A percentile compares a stretch with the other conserved stretches of the same genome.
phyloP scores from a whole-genome alignment of 2,797 vertebrate species.

The Girardinus metallicus region DNA sequence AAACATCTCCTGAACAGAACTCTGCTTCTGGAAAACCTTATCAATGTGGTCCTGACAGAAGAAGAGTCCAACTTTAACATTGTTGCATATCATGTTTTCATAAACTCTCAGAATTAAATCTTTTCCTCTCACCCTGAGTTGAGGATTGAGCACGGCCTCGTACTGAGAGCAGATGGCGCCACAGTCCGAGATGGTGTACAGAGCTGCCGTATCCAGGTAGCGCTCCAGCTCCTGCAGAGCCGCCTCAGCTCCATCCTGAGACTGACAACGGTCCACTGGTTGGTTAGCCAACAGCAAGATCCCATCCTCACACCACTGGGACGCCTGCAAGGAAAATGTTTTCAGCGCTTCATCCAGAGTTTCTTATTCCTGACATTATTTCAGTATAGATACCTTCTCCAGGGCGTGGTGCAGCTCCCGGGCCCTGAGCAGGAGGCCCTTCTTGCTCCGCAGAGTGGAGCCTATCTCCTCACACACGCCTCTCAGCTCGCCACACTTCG shows the following conservation, averaged over 20 bases:
- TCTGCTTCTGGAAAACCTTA: constrained; percentile 93
- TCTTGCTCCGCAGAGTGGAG: constrained; percentile 76
- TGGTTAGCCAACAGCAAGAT: constrained; percentile 94
- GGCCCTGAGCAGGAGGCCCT: constrained; percentile 83
- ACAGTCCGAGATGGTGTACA: constrained; percentile 85
- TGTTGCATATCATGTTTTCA: neutral
- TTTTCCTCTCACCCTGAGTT: constrained; percentile 84
- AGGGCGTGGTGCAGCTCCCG: constrained; percentile 89
- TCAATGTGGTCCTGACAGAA: constrained; percentile 88
- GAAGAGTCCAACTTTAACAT: neutral
- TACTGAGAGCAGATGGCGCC: constrained; percentile 87
- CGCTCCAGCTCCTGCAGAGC: constrained; percentile 94
- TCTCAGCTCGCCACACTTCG: constrained; percentile 91
- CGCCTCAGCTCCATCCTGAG: constrained; percentile 95
- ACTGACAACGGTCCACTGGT: constrained; percentile 95
- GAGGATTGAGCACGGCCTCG: constrained; percentile 85
- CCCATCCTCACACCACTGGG: constrained; percentile 92
- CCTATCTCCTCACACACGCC: constrained; percentile 81
- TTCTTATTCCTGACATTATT: too few relatives aligned
- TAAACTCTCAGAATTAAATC: neutral
- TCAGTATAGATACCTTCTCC: constrained; percentile 83
- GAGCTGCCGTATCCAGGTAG: constrained; percentile 87
- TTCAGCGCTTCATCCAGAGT: neutral
- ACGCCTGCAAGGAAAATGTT: constrained; percentile 75
- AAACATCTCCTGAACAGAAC: constrained; percentile 94